A percentile compares a stretch with the other conserved stretches of the same genome.
phyloP scores from a whole-genome alignment of 2,888 invertebrate genomes.

The Brenthis hecate region DNA sequence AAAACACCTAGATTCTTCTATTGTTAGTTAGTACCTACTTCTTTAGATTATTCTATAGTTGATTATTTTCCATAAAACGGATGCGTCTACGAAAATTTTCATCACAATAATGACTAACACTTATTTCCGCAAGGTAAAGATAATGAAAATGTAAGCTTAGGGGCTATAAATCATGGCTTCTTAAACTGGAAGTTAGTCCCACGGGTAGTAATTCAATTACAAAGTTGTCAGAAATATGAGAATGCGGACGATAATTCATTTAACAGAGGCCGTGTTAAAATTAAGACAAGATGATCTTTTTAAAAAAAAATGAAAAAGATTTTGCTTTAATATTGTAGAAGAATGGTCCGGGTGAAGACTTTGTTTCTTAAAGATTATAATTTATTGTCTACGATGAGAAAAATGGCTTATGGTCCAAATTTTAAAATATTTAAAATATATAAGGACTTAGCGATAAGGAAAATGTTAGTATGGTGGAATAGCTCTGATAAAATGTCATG shows the following conservation, averaged over 20 bases:
- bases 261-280: slow-evolving; percentile 11
- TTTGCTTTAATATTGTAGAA: not conserved
- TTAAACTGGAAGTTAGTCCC: slow-evolving; percentile 18
- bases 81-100: slow-evolving; percentile 4
- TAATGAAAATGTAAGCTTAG: slow-evolving; percentile 23
- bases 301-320: not conserved
- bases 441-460: no score
- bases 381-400: no score
- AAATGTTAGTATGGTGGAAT: no score
- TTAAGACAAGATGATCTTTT: slow-evolving; percentile 11
- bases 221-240: slow-evolving; percentile 17
- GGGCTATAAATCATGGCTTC: slow-evolving; percentile 18
- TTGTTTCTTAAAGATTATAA: no score
- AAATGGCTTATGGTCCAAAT: no score
- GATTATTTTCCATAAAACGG: not conserved
- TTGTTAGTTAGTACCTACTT: no score
- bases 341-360: no score
- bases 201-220: slow-evolving; percentile 25
- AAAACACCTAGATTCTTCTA: no score
- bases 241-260: slow-evolving; percentile 20
- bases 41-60: no score
- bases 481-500: no score
- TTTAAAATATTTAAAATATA: no score
- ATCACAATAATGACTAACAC: slow-evolving; percentile 16
- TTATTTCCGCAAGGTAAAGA: slow-evolving; percentile 19